Conservation (phyloP, 2,888 invertebrate genomes). For the Cataglyphis livida region DNA sequence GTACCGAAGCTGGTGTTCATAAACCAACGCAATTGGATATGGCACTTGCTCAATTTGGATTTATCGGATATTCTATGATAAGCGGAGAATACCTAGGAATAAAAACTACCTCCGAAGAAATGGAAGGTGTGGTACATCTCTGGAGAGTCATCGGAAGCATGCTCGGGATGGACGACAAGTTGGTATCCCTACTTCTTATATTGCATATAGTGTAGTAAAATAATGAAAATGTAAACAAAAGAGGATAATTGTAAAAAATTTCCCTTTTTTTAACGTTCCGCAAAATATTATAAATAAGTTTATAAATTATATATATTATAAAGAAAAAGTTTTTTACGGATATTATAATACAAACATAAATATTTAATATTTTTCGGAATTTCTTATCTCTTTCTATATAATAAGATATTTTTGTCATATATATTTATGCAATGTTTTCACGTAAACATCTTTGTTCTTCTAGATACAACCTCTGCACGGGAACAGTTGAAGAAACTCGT, state of each 20-base stretch:
- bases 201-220: background rate
- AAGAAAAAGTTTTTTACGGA: no score
- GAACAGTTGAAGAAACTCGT: conserved; percentile 88
- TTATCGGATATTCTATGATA: conserved; percentile 91
- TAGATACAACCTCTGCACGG: conserved; percentile 91
- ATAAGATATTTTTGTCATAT: background rate
- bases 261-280: background rate
- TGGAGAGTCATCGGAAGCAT: conserved; percentile 94
- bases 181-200: conserved; percentile 6
- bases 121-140: conserved; percentile 92
- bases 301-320: background rate
- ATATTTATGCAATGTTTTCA: background rate
- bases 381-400: background rate
- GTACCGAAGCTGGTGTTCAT: conserved; percentile 86
- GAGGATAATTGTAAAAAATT: background rate
- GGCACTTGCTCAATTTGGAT: conserved; percentile 95
- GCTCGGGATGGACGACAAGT: conserved; percentile 94
- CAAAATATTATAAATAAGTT: conserved; percentile 1
- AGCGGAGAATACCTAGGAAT: conserved; percentile 90
- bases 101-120: conserved; percentile 88
- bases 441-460: background rate
- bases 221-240: background rate
- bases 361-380: background rate
- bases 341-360: background rate
- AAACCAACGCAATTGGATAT: conserved; percentile 93